Base-by-base conservation (phyloP, 2,797 vertebrate species). In the Mycteria americana region DNA sequence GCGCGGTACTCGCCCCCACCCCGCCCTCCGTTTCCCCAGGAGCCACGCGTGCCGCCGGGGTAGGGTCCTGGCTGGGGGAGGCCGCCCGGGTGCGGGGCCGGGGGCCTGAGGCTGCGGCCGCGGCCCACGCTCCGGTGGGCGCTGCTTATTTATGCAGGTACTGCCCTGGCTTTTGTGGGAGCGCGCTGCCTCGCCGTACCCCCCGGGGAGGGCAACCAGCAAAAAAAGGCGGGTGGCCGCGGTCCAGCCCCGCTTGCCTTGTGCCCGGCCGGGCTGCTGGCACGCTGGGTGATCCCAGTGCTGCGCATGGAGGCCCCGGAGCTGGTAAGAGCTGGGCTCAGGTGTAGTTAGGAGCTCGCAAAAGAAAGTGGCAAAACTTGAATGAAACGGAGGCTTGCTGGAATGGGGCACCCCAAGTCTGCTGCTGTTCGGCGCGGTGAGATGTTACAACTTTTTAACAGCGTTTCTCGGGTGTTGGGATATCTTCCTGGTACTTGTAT, bases 351-450 rank as follows among this genome's bases (percentile, higher is more conserved):
- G 27, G 39, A 79, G 54, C 22, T 60, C 4, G 15, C 21, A 6
- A 0, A 5, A 12, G 51, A 13, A 23, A 28, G 41, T 25, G 31
- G 56, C 14, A 0, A 3, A 30, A 21, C 45, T 28, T 14, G 68
- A 28, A 24, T 4, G 85, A n/a, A 25, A 16, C 11, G 6, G 15
- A 31, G 43, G 3, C 2, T n/a, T 4, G 48, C 21, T 3, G 67
- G 41, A 10, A 19, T 0, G 19, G 11, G 30, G 30, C 31, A 10
- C 16, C 27, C 48, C 46, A 8, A 1, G 27, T 0, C 67, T 9
- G 59, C 31, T 5, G 37, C 27, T 4, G n/a, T 9, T 21, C 18
- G 21, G 59, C 84, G 43, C 68, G 5, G 7, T 33, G 37, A 31
- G 82, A 22, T 7, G 46, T 19, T 28, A 12, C 28, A 11, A 7